Base-by-base conservation (phyloP, 2,797 vertebrate genomes). In the Hypotaenidia philippensis region DNA sequence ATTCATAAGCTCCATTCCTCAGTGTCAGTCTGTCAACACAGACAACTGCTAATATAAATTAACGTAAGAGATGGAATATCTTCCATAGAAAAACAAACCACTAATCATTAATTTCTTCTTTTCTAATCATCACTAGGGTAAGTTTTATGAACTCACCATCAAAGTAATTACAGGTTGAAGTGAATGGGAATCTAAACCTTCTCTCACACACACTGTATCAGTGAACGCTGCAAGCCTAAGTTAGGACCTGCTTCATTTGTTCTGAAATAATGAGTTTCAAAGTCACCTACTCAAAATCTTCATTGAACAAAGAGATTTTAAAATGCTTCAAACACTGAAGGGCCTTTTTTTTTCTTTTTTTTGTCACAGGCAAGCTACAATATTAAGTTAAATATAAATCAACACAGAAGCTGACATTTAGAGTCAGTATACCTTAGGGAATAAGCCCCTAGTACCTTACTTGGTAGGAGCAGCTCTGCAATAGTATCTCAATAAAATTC, bases 341-440 rank as follows among this genome's bases (percentile, higher is more conserved):
- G 61, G 36, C 29, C 0, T 8, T 44, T 19, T 44, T 19, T 44
- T 8, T 44, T 19, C 18, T 19, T 44, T 19, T 44, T 25, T 55
- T 34, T 9, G 9, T 2, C 9, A 15, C 29, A 50, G 22, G 29
- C 1, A 63, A 81, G 50, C 26, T 34, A 36, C 7, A 38, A 9
- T 29, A 71, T 40, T 71, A 61, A 53, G 22, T 40, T 47, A 69
- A 25, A 44, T 66, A 66, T 64, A 59, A 71, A 70, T 38, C 13
- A 55, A 44, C 44, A 40, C 9, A 74, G 6, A 8, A 3, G 11
- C 11, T 0, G 3, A 60, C 5, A 3, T 3, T 50, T 29, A 82
- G n/a, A 60, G n/a, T 53, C 1, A 1, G 9, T 59, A 5, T 25
- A 63, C 11, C 7, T 66, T 52, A 36, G 13, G 12, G 8, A 47